Conservation (phyloP, 1,140 invertebrate genomes). For the Sinella curviseta region DNA sequence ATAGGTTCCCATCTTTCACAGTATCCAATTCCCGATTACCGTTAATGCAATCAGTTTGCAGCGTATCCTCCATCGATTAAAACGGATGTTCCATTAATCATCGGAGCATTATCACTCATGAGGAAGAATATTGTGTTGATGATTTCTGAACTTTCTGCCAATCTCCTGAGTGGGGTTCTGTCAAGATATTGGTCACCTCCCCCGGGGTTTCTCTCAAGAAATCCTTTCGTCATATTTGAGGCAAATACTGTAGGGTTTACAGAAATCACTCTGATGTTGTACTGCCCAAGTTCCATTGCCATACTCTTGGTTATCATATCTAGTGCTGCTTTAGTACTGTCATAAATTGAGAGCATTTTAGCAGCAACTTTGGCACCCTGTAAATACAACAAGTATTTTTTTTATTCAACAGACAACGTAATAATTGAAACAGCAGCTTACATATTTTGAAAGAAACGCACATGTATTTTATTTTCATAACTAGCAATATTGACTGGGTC, state of each 20-base stretch:
- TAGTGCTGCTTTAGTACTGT: constrained; percentile 23
- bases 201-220: constrained; percentile 27
- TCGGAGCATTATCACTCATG: constrained; percentile 37
- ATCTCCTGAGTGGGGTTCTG: constrained; percentile 21
- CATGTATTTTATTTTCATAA: too few relatives aligned
- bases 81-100: constrained; percentile 37
- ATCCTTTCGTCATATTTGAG: constrained; percentile 33
- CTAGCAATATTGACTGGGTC: too few relatives aligned
- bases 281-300: constrained; percentile 28
- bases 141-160: constrained; percentile 30
- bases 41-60: constrained; percentile 19
- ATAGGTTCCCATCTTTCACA: too few relatives aligned
- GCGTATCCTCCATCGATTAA: constrained; percentile 38
- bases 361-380: constrained; percentile 27
- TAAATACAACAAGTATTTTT: background rate
- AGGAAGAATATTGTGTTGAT: constrained; percentile 41
- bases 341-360: constrained; percentile 8
- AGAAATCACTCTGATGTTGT: constrained; percentile 33
- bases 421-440: too few relatives aligned
- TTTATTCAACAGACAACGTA: too few relatives aligned
- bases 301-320: constrained; percentile 28
- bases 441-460: too few relatives aligned
- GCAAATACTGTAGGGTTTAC: constrained; percentile 37
- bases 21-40: too few relatives aligned
- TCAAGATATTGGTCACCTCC: constrained; percentile 21